phyloP scores from a whole-genome alignment of 2,888 invertebrate species.

The Agriopis leucophaearia region DNA sequence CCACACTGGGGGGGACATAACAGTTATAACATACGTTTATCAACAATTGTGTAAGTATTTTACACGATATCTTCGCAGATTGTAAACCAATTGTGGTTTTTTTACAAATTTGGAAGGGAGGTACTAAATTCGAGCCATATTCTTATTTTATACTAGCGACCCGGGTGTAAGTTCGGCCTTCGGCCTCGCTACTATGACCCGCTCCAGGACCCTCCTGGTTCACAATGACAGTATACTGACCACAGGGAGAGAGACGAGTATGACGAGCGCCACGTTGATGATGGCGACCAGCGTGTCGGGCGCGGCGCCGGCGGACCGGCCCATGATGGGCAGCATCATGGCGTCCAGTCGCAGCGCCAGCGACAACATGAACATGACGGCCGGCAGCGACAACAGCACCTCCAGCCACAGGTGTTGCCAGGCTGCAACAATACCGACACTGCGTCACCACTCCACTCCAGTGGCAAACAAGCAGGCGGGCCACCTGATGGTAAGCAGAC shows the following conservation, averaged over 20 bases:
- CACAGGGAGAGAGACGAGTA: constrained; percentile 52
- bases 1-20: constrained; percentile 77
- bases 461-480: too few species aligned
- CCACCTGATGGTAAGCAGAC: too few species aligned
- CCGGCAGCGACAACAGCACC: constrained; percentile 57
- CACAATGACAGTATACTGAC: constrained; percentile 51
- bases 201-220: background rate
- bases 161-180: too few species aligned
- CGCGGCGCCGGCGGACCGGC: constrained; percentile 52
- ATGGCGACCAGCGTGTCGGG: constrained; percentile 65
- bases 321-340: constrained; percentile 69
- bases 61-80: too few species aligned
- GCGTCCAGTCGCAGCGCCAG: constrained; percentile 62
- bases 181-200: too few species aligned
- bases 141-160: too few species aligned
- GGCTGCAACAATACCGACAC: constrained; percentile 51
- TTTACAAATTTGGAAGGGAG: too few species aligned
- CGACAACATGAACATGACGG: constrained; percentile 56
- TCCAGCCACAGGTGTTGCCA: constrained; percentile 73
- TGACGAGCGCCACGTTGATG: constrained; percentile 60
- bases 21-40: too few species aligned
- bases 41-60: too few species aligned
- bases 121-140: too few species aligned
- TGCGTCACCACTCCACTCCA: too few species aligned
- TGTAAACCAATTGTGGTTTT: too few species aligned